phyloP scores from a whole-genome alignment of 1,140 invertebrate genomes.

The Eriocheir sinensis region DNA sequence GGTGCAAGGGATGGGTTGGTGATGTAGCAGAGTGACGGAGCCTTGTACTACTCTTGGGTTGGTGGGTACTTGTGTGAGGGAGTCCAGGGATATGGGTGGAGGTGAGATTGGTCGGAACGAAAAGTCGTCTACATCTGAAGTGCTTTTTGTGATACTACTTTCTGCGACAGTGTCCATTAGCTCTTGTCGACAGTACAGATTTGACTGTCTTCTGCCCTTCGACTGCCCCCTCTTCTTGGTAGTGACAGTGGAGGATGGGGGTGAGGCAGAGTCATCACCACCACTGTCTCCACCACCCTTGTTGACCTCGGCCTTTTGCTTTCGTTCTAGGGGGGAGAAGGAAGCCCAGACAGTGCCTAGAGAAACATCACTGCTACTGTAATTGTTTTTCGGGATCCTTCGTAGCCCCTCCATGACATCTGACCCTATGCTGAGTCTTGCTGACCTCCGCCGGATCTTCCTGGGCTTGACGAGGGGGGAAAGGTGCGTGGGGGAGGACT shows the following conservation, averaged over 20 bases:
- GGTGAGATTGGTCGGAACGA: too few relatives aligned
- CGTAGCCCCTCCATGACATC: not conserved
- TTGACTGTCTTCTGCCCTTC: not conserved
- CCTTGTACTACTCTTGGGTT: too few relatives aligned
- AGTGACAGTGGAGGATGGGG: not conserved
- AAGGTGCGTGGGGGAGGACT: too few relatives aligned
- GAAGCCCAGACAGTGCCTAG: not conserved
- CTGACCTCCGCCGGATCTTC: constrained; percentile 5
- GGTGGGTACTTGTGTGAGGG: too few relatives aligned
- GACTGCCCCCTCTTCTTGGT: not conserved
- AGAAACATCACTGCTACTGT: too few relatives aligned
- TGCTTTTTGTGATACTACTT: too few relatives aligned
- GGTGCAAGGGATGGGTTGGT: too few relatives aligned
- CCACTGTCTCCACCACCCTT: not conserved
- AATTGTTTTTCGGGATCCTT: not conserved
- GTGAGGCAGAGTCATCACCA: not conserved
- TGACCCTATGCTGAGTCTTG: not conserved
- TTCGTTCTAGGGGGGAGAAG: not conserved
- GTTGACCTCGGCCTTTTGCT: not conserved
- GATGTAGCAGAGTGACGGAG: too few relatives aligned
- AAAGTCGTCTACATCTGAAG: too few relatives aligned
- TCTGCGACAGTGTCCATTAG: too few relatives aligned
- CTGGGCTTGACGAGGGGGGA: not conserved
- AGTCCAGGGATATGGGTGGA: too few relatives aligned
- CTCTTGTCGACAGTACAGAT: too few relatives aligned